Evolutionary conservation across 2,888 invertebrate genomes (phyloP), one percentile per base, ranked within the genome.

Genomic region (Graphium colonna): DNA sequence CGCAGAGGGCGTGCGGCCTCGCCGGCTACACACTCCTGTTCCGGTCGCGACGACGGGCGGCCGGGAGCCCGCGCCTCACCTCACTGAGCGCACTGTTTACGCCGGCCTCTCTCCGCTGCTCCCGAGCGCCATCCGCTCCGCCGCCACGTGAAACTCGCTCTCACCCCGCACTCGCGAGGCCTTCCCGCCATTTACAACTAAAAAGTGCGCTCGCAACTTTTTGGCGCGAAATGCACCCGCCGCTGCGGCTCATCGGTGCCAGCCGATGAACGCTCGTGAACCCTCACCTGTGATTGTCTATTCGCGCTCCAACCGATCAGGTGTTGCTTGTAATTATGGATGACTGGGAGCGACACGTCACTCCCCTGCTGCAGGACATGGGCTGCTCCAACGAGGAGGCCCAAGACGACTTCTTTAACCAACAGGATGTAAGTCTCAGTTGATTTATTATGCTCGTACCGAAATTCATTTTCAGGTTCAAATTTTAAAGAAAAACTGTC

Each of bases 301-400:
- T 72, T 75, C 69, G 70, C 69, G 67, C 66, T 71, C 61, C 54
- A 66, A 64, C 68, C 63, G 66, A 68, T 70, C 67, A 69, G 70
- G 68, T 65, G 63, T 70, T 74, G 75, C 67, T 49, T 51, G 42
- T 73, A 69, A 82, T 75, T 74, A 89, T 90, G 90, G 91, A 91
- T 82, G 91, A 91, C 76, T 92, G 91, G 91, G 91, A 91, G 78
- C 86, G 91, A 64, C 91, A 91, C 71, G 91, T 91, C 59, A 90
- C 91, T 55, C 91, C 91, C 43, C 87, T 91, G 57, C 82, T 91
- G 60, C 91, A 91, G 73, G 91, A 91, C 69, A 91, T 91, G 89
- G 90, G 89, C 67, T 90, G 90, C 71, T 75, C 88, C 59, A 85
- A 79, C 65, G 89, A 88, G 71, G 91, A 90, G 63, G 84, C 86